Base-by-base conservation (phyloP, 2,797 vertebrate genomes). In the Neopelma chrysocephalum region DNA sequence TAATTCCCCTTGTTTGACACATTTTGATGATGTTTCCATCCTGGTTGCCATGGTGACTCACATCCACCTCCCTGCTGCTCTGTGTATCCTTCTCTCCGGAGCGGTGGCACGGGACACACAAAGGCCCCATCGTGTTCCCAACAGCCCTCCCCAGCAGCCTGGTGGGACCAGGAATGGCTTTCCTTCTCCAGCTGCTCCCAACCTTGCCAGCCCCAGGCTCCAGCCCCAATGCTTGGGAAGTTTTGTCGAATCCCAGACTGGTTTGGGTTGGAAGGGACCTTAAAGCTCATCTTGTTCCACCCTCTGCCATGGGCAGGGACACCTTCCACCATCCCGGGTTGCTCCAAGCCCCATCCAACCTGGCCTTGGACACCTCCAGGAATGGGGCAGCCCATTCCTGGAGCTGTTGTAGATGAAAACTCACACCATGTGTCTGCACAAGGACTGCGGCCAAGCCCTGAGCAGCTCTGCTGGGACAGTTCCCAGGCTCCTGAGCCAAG, bases 211-310 rank as follows among this genome's bases (percentile, higher is more conserved):
- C n/a, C 71, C 43, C 36, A 34, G 11, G 8, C 6, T 29, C 50
- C 71, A 50, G 42, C 32, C 8, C 11, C 11, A 3, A 9, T 6
- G 40, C n/a, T 16, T 22, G 38, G 7, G 29, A 23, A 20, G 12
- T 40, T 78, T 48, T 66, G 34, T 14, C 0, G 0, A 34, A 58
- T 40, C 21, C 29, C 25, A 20, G 17, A 7, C 0, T 6, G 25
- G 5, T 65, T 34, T 16, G 38, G 7, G 25, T 10, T 8, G n/a
- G 8, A 14, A 83, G 31, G 18, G 22, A 32, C 18, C 9, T 22
- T 8, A 26, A 38, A 64, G 2, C 25, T 12, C 51, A 2, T 2
- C 15, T 12, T 4, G 8, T 14, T 7, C 51, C 31, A 31, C 7
- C 10, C 26, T 11, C 12, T 40, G 43, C 80, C 57, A 1, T 0